These are phyloP conservation scores for Acromyrmex charruanus DNA, from an alignment of 1,140 invertebrate species.

Conservation along the genomic window DNA sequence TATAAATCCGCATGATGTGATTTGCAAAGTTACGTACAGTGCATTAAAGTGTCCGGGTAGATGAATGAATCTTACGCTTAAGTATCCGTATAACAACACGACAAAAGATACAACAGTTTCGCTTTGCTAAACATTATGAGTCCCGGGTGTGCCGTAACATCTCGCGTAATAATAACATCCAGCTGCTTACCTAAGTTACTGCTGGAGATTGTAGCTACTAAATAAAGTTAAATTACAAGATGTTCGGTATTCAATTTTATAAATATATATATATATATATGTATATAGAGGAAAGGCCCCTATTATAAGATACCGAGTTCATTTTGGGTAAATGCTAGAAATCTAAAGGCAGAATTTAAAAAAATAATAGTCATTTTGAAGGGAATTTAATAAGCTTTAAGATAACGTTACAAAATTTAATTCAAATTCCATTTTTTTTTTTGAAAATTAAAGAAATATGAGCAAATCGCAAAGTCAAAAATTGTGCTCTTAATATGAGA, in stretches of 20 bases:
- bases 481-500: no score
- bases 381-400: no score
- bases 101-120: constrained; percentile 78
- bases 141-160: constrained; percentile 81
- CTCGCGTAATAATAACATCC: constrained; percentile 63
- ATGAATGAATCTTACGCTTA: constrained; percentile 78
- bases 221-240: constrained; percentile 40
- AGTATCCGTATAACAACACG: constrained; percentile 84
- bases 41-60: constrained; percentile 9
- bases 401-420: no score
- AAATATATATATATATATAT: neutral
- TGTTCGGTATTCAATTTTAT: neutral
- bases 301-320: no score
- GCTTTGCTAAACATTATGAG: constrained; percentile 82
- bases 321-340: no score
- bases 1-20: constrained; percentile 21
- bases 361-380: no score
- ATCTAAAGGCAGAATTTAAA: no score
- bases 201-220: constrained; percentile 8
- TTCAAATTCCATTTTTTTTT: no score
- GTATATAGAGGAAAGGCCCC: no score
- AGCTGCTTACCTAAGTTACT: constrained; percentile 4
- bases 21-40: constrained; percentile 27
- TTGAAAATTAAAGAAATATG: no score
- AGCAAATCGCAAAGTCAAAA: no score